Evolutionary conservation across 2,113 vertebrate species (phyloP).

Genomic region (Herpetotheres cachinnans): DNA sequence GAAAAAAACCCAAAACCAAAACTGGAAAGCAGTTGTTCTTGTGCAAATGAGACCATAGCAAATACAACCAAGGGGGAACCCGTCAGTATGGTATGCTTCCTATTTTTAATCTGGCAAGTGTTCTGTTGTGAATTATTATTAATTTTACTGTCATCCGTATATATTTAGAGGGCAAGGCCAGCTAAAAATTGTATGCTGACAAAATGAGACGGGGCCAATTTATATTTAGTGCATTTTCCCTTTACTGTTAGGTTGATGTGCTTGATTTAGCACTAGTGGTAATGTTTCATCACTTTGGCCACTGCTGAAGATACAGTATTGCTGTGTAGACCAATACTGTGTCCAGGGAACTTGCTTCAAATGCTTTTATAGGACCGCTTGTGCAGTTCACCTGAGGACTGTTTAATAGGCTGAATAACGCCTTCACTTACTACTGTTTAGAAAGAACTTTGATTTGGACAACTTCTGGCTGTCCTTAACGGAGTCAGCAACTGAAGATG

Average conservation of each 20-base stretch:
- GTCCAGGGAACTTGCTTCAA: neutral
- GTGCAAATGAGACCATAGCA: neutral
- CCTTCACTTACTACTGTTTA: neutral
- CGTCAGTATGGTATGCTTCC: neutral
- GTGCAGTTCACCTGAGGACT: neutral
- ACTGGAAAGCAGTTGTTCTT: neutral
- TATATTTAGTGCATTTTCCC: neutral
- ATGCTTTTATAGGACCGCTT: neutral
- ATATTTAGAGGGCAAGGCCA: conserved; percentile 9
- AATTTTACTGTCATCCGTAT: neutral
- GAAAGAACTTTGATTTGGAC: neutral
- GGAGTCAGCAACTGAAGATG: neutral
- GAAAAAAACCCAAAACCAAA: neutral
- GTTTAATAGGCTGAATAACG: neutral
- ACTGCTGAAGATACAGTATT: neutral
- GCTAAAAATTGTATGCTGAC: neutral
- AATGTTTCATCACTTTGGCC: conserved; percentile 7
- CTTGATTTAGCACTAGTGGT: conserved; percentile 39
- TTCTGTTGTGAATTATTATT: neutral
- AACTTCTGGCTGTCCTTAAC: neutral
- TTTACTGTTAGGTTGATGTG: neutral
- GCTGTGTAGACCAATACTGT: neutral
- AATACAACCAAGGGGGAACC: neutral
- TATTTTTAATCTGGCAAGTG: conserved; percentile 5
- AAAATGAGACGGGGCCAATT: neutral